These are phyloP conservation scores for Brachypteracias leptosomus DNA, from an alignment of 2,113 vertebrate genomes.

Conservation along the genomic window DNA sequence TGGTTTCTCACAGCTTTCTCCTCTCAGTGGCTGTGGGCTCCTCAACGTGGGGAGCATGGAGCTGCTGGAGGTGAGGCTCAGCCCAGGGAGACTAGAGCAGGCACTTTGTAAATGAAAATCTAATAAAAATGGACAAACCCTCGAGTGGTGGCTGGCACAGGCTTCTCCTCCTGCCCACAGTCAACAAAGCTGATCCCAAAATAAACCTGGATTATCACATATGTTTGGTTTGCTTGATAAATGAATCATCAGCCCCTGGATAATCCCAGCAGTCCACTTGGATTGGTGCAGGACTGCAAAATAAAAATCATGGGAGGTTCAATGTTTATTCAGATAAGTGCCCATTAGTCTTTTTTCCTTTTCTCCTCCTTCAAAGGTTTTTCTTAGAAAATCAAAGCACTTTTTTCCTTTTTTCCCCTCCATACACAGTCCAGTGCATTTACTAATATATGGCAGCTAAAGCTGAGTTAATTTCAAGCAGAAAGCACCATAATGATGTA, in stretches of 20 bases:
- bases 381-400: background rate
- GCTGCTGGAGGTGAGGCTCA: background rate
- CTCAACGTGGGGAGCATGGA: background rate
- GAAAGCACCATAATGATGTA: background rate
- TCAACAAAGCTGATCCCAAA: background rate
- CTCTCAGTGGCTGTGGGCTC: rapidly evolving
- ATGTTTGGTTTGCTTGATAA: background rate
- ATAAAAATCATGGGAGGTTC: background rate
- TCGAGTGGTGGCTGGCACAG: no score
- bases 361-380: background rate
- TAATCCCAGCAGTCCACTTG: background rate
- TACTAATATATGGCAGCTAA: background rate
- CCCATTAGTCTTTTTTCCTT: background rate
- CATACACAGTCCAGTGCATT: background rate
- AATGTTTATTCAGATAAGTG: background rate
- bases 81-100: background rate
- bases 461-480: background rate
- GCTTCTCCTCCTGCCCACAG: background rate
- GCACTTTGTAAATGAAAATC: background rate
- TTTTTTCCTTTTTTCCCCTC: background rate
- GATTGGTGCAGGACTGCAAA: background rate
- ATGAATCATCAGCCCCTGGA: background rate
- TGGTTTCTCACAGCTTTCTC: rapidly evolving
- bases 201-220: background rate
- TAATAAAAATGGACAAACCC: background rate